These are phyloP conservation scores for Sorex araneus DNA, from an alignment of 2,113 vertebrate genomes.

Conservation along the genomic window DNA sequence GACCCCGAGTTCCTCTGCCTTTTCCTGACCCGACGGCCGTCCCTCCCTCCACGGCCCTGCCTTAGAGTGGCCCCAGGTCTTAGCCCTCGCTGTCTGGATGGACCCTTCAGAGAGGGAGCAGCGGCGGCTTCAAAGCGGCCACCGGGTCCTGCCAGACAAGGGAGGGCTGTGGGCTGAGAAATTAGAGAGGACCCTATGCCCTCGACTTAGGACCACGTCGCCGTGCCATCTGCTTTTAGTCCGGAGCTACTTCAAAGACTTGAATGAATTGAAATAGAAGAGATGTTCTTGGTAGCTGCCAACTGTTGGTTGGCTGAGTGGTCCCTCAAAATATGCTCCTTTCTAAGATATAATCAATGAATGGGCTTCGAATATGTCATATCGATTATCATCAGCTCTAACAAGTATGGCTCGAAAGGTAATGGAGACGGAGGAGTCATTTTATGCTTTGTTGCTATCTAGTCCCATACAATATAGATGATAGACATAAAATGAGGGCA, in stretches of 20 bases:
- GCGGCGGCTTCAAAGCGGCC: no score
- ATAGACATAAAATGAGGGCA: background rate
- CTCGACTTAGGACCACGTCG: background rate
- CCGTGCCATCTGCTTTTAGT: background rate
- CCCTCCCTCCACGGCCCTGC: background rate
- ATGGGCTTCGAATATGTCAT: conserved; percentile 6
- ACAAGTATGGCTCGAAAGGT: background rate
- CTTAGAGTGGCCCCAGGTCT: background rate
- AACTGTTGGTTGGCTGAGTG: background rate
- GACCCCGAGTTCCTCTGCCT: conserved; percentile 65
- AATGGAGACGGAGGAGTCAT: background rate
- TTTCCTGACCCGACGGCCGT: conserved; percentile 48
- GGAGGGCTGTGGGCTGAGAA: background rate
- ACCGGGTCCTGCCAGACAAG: no score
- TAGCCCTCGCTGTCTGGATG: background rate
- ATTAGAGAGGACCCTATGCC: background rate
- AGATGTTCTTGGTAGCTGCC: background rate
- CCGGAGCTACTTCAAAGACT: background rate
- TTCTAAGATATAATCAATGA: background rate
- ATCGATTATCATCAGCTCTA: conserved; percentile 35
- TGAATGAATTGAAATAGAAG: background rate
- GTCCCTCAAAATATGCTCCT: background rate
- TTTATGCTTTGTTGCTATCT: conserved; percentile 24
- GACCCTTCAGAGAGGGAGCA: no score
- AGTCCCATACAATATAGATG: background rate